Percentiles rank a stretch among this genome's conserved stretches.
phyloP scores from a whole-genome alignment of 2,797 vertebrate species.

The Artibeus jamaicensis region DNA sequence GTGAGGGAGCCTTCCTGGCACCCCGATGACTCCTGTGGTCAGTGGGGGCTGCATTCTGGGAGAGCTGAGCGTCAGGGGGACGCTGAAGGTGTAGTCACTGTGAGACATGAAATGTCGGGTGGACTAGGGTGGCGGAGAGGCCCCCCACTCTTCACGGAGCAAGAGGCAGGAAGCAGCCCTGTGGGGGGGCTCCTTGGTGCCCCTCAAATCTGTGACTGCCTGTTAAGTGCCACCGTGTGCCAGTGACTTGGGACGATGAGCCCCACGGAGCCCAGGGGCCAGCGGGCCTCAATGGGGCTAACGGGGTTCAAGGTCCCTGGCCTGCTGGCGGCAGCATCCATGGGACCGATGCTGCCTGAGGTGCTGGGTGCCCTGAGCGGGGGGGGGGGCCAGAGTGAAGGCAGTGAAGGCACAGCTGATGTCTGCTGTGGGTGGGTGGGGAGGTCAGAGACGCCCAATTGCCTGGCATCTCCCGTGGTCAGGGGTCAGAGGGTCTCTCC shows the following conservation, averaged over 20 bases:
- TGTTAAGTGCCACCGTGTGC: background rate
- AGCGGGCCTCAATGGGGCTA: background rate
- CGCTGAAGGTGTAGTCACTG: too few relatives aligned
- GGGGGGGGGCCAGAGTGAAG: too few relatives aligned
- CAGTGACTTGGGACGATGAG: background rate
- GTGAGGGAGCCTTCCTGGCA: background rate
- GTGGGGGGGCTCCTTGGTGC: background rate
- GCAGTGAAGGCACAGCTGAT: background rate
- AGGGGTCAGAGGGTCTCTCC: background rate
- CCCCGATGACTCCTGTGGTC: too few relatives aligned
- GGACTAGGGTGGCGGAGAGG: too few relatives aligned
- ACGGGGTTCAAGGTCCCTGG: fast-evolving
- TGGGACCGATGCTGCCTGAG: background rate
- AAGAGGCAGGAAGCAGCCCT: fast-evolving
- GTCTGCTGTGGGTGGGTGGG: background rate
- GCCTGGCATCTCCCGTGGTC: background rate
- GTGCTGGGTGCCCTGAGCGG: background rate
- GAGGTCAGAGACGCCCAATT: background rate
- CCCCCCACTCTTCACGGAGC: background rate
- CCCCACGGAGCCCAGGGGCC: background rate
- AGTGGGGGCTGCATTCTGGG: background rate
- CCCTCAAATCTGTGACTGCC: background rate
- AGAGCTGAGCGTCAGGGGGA: fast-evolving
- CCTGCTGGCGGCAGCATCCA: fast-evolving
- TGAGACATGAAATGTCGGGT: fast-evolving